Base-by-base conservation (phyloP, 1,140 invertebrate species). In the Heliconius nattereri region DNA sequence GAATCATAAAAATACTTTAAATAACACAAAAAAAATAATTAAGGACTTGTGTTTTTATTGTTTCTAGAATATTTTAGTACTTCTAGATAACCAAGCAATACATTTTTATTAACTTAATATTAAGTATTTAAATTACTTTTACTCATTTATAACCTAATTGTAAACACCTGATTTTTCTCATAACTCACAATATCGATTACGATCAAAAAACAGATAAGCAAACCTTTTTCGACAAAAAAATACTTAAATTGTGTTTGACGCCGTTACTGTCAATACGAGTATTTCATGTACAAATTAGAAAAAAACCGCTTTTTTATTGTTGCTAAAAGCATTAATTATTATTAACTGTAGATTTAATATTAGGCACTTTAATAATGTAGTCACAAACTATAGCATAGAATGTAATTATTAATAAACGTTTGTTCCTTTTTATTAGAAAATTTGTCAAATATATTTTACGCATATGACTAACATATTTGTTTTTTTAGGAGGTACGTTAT, bases 341-440 rank as follows among this genome's bases (percentile, higher is more conserved):
- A 29, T 66, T 26, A 66, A 66, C 23, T 66, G 3, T 66, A 66
- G 26, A 66, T 66, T 26, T 66, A 60, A 60, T 9, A 29, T 13
- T 29, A 29, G 60, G 60, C 60, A 66, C 9, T 66, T 66, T 26
- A 66, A 66, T 66, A 29, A 66, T 52, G n/a, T 66, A 66, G 23
- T 66, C 60, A 66, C 60, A 66, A 66, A 66, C 60, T 66, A 16
- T 66, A 66, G 60, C 60, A 66, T 66, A 66, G 23, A 66, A 66
- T 66, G 60, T 76, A 76, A 76, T 45, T 54, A 76, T 29, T 29
- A 54, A 57, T 76, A 37, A 76, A 37, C 20, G 35, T 54, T 57
- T 73, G 72, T 76, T 76, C 23, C 45, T 60, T 76, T 66, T 52
- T 52, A 20, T 60, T 66, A 29, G 29, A 13, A 16, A 60, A 66